phyloP scores from a whole-genome alignment of 2,113 vertebrate genomes.

The Zosterops hypoxanthus region DNA sequence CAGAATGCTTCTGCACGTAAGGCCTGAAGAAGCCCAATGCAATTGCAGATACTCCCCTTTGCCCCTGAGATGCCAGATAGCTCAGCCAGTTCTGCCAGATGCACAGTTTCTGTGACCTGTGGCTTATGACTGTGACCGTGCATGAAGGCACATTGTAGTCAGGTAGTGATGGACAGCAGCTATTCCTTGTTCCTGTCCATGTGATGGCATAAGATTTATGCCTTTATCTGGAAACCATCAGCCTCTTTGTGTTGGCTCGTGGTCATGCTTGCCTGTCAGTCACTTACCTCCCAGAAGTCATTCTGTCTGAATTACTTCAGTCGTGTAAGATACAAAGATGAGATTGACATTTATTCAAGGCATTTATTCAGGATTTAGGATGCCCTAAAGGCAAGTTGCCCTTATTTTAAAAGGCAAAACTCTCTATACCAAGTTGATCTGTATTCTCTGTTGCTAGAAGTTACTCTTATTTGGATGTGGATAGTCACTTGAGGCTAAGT shows the following conservation, averaged over 20 bases:
- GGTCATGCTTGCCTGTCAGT: background rate
- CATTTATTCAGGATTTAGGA: background rate
- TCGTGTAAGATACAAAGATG: background rate
- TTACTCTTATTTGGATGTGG: background rate
- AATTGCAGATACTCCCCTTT: background rate
- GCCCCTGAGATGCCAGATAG: background rate
- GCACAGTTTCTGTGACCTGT: background rate
- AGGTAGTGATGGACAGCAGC: background rate
- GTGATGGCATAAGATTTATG: rapidly evolving
- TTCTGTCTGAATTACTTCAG: background rate
- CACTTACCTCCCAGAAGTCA: background rate
- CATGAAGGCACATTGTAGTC: background rate
- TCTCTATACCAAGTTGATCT: background rate
- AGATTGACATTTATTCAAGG: background rate
- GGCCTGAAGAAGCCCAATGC: background rate
- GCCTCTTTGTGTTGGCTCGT: background rate
- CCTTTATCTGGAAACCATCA: background rate
- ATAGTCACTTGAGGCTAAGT: background rate
- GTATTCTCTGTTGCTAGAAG: background rate
- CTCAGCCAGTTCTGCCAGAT: background rate
- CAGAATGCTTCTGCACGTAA: background rate
- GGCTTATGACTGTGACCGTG: background rate
- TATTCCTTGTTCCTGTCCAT: background rate
- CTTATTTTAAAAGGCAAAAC: background rate
- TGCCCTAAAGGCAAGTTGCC: background rate